Percentiles rank a stretch among this genome's conserved stretches.
Evolutionary conservation across 2,888 invertebrate genomes (phyloP).

Genomic region (Tiliacea citrago): DNA sequence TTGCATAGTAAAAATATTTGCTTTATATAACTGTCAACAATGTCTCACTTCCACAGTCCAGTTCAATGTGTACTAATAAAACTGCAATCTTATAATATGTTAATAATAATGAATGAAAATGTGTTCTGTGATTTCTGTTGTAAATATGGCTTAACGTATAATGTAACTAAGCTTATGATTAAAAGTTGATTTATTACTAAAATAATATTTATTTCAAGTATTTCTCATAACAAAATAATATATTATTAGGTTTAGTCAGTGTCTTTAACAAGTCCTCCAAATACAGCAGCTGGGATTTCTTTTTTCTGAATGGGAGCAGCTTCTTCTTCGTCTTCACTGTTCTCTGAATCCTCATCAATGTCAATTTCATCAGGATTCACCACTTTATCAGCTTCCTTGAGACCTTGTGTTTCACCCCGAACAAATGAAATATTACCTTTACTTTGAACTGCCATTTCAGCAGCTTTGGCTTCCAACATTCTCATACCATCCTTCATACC

Average conservation of each 20-base stretch:
- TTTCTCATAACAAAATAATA: conserved; percentile 25
- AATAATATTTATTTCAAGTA: conserved; percentile 55
- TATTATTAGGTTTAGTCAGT: conserved; percentile 65
- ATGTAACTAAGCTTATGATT: conserved; percentile 79
- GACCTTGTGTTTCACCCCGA: conserved; percentile 96
- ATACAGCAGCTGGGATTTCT: conserved; percentile 96
- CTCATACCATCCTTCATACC: conserved; percentile 97
- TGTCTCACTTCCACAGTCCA: conserved; percentile 28
- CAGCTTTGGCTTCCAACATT: conserved; percentile 96
- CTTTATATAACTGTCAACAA: conserved; percentile 29
- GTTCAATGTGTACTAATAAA: conserved; percentile 50
- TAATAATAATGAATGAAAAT: conserved; percentile 67
- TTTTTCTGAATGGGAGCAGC: conserved; percentile 95
- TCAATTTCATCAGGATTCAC: conserved; percentile 97
- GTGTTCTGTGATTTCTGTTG: conserved; percentile 85
- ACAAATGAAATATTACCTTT: conserved; percentile 95
- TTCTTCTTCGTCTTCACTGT: conserved; percentile 91
- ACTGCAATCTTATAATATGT: conserved; percentile 48
- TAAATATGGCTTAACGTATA: conserved; percentile 82
- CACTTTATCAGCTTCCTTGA: conserved; percentile 92
- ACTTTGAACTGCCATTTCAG: conserved; percentile 91
- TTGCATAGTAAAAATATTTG: conserved; percentile 35
- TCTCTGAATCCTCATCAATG: conserved; percentile 94
- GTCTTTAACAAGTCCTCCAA: conserved; percentile 93
- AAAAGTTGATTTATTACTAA: conserved; percentile 79